phyloP scores from a whole-genome alignment of 2,888 invertebrate species.

The Priapulus caudatus region DNA sequence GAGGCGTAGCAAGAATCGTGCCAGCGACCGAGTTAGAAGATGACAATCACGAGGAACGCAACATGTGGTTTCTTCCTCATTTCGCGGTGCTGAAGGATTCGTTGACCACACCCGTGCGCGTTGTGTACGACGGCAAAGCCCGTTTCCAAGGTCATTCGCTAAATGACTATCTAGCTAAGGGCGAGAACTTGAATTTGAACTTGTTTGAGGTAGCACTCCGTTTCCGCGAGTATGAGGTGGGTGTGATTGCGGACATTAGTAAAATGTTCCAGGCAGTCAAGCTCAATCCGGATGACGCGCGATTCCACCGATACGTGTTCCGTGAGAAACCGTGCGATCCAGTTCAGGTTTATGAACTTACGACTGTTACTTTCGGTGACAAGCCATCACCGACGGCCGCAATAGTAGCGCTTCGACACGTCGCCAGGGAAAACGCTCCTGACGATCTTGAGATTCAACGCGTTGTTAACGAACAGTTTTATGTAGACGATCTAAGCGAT shows the following conservation, averaged over 20 bases:
- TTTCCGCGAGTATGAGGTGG: constrained; percentile 6
- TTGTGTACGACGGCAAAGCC: constrained; percentile 11
- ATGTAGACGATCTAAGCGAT: too few relatives aligned
- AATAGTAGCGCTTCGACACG: too few relatives aligned
- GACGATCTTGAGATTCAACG: too few relatives aligned
- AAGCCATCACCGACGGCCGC: constrained; percentile 10
- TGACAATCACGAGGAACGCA: background rate
- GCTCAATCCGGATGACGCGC: constrained; percentile 6
- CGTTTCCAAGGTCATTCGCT: constrained; percentile 10
- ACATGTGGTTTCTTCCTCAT: constrained; percentile 9
- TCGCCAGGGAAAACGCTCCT: too few relatives aligned
- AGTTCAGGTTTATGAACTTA: constrained; percentile 9
- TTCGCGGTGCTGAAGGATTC: constrained; percentile 10
- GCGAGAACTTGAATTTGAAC: constrained; percentile 7
- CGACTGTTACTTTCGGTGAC: constrained; percentile 11
- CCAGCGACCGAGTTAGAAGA: constrained; percentile 10
- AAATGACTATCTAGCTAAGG: constrained; percentile 6
- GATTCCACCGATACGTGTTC: constrained; percentile 9
- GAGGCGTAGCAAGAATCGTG: constrained; percentile 5
- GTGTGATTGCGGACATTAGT: constrained; percentile 5
- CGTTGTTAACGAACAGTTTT: too few relatives aligned
- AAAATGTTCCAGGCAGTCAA: constrained; percentile 10
- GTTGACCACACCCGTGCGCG: constrained; percentile 10
- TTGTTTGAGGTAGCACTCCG: constrained; percentile 8
- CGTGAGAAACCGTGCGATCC: constrained; percentile 4